Conservation (phyloP, 2,797 vertebrate genomes). For the Clamator glandarius region DNA sequence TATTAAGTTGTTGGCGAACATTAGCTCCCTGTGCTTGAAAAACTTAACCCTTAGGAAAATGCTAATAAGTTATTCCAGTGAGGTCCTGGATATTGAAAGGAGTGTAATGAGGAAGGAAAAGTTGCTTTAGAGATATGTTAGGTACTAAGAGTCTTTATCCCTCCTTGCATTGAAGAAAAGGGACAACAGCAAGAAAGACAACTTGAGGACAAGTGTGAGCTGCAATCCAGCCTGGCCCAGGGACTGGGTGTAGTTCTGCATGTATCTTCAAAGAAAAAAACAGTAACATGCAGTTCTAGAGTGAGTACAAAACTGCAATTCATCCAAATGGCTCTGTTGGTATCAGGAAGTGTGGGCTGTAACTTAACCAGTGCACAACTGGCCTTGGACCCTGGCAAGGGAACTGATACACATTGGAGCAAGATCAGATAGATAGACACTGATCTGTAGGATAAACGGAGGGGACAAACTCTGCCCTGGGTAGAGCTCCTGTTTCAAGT, state of each 20-base stretch:
- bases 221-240: neutral
- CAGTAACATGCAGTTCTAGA: neutral
- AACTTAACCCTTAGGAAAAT: neutral
- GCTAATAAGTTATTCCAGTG: neutral
- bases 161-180: neutral
- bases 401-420: neutral
- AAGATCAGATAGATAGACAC: neutral
- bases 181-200: conserved; percentile 1
- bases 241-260: neutral
- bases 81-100: neutral
- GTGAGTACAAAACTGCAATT: neutral
- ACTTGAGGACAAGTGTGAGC: neutral
- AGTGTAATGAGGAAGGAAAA: neutral
- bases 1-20: neutral
- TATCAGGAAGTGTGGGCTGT: neutral
- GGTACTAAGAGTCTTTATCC: neutral
- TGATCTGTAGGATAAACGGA: neutral
- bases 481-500: conserved; percentile 51
- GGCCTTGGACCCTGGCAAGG: conserved; percentile 1
- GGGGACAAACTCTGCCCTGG: conserved; percentile 62
- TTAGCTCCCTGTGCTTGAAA: neutral
- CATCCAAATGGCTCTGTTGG: neutral
- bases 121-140: neutral
- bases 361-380: neutral
- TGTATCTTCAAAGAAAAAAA: neutral